Evolutionary conservation across 2,113 vertebrate species (phyloP).

Genomic region (Orcinus orca): DNA sequence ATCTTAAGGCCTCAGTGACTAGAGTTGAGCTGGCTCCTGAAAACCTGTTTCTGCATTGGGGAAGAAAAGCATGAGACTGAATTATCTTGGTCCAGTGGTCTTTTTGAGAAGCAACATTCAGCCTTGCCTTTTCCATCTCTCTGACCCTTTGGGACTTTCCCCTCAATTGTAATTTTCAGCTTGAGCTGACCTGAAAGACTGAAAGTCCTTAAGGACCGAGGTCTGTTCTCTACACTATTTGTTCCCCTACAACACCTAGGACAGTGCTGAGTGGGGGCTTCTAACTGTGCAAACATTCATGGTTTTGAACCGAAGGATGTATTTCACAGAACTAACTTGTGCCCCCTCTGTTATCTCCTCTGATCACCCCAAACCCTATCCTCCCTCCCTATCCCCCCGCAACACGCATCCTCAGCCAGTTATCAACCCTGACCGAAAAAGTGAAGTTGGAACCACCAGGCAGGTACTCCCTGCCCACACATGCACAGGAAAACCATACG

Average conservation of each 20-base stretch:
- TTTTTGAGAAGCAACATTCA: not conserved
- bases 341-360: not conserved
- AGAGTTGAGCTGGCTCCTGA: not conserved
- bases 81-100: not conserved
- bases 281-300: not conserved
- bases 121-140: not conserved
- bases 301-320: not conserved
- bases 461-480: not conserved
- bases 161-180: not conserved
- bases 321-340: not conserved
- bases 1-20: not conserved
- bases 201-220: not conserved
- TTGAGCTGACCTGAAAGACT: not conserved
- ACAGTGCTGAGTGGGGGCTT: not conserved
- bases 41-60: not conserved
- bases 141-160: not conserved
- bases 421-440: not conserved
- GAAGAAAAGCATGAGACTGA: not conserved
- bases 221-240: not conserved
- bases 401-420: not conserved
- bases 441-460: not conserved
- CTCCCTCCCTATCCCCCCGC: not conserved
- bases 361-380: not conserved
- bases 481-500: not conserved
- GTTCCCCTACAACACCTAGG: not conserved